phyloP scores from a whole-genome alignment of 2,113 vertebrate genomes.

The Indicator indicator region DNA sequence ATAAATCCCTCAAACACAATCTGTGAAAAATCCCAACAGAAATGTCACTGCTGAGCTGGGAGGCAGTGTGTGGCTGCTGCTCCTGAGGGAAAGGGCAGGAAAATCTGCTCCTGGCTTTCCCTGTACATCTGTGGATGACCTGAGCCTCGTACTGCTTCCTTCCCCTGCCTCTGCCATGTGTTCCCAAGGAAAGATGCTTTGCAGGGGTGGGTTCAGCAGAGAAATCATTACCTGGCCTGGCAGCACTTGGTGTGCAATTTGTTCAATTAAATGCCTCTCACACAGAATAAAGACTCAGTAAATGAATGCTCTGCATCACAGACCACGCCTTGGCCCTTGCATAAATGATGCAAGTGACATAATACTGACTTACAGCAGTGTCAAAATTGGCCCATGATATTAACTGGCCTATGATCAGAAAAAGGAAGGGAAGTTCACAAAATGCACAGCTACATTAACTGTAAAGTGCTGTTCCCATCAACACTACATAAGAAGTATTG shows the following conservation, averaged over 20 bases:
- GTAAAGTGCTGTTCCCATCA: constrained; percentile 18
- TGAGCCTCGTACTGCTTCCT: not conserved
- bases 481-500: constrained; percentile 17
- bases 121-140: not conserved
- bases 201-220: not conserved
- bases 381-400: not conserved
- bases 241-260: not conserved
- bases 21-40: constrained; percentile 70
- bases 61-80: not conserved
- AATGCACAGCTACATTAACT: constrained; percentile 4
- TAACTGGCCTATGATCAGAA: not conserved
- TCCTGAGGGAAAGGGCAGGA: not conserved
- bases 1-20: constrained; percentile 95
- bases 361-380: not conserved
- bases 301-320: not conserved
- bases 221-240: not conserved
- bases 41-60: not conserved
- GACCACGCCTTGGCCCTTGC: not conserved
- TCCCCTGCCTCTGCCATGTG: not conserved
- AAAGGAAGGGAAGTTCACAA: constrained; percentile 9
- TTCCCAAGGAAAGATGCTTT: not conserved
- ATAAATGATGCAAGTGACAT: not conserved
- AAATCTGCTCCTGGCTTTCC: not conserved
- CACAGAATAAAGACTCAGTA: not conserved
- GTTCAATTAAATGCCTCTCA: not conserved